Evolutionary conservation across 2,113 vertebrate genomes (phyloP).

Genomic region (Dolichallabes microphthalmus): DNA sequence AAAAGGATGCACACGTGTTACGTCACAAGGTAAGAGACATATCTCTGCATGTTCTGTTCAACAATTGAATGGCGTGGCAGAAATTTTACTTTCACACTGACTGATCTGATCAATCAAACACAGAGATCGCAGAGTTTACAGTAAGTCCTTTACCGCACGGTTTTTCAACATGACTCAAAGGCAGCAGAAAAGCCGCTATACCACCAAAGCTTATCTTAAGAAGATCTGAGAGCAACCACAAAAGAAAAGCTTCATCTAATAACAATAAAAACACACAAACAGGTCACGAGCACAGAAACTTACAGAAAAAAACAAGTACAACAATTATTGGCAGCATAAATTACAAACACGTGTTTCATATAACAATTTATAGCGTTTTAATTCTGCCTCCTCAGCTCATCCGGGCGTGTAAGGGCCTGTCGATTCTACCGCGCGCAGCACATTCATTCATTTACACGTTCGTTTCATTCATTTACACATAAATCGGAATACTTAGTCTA

Average conservation of each 20-base stretch:
- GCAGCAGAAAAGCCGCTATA: constrained; percentile 39
- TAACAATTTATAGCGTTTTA: constrained; percentile 29
- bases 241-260: constrained; percentile 31
- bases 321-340: not conserved
- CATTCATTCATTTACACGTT: constrained; percentile 50
- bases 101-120: constrained; percentile 35
- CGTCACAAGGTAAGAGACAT: not conserved
- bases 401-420: constrained; percentile 15
- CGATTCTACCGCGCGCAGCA: constrained; percentile 10
- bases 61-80: constrained; percentile 2
- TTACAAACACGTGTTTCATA: not conserved
- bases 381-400: constrained; percentile 38
- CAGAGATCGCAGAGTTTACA: constrained; percentile 45
- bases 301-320: not conserved
- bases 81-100: constrained; percentile 32
- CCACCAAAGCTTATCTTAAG: constrained; percentile 37
- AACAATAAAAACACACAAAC: constrained; percentile 13
- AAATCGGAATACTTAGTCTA: constrained; percentile 50
- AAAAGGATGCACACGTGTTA: not conserved
- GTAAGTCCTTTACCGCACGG: constrained; percentile 49
- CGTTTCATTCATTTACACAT: constrained; percentile 51
- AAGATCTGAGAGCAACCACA: constrained; percentile 41
- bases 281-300: not conserved
- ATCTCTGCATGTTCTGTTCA: not conserved
- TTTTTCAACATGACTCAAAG: constrained; percentile 50